Evolutionary conservation across 2,113 vertebrate species (phyloP), one percentile per base, ranked within the genome.

Genomic region (Phaetusa simplex): DNA sequence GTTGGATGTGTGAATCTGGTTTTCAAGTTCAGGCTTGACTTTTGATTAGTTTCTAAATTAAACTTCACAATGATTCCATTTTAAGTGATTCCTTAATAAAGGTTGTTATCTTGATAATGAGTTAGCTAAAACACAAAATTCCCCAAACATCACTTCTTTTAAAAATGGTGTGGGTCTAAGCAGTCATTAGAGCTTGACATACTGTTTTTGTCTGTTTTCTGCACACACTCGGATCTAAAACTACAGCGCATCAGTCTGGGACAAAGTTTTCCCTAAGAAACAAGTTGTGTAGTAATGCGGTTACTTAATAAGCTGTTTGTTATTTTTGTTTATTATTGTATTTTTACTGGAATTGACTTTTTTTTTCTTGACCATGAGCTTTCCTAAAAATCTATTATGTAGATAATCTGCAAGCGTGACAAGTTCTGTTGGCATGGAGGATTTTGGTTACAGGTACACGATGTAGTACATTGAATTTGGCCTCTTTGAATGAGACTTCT

Each of bases 31-130:
- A 79, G 70, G 61, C 86, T 95, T 82, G 77, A 94, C 58, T 96
- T 96, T n/a, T 95, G 82, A 92, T 91, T 90, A 88, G n/a, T 79
- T 96, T 93, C 64, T 96, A 95, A 97, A 96, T 95, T 97, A 92
- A 95, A 95, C 74, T 91, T 90, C 32, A 24, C 52, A 94, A 78
- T 88, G 77, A 95, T 93, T 97, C 82, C 18, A 69, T 90, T 97
- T 88, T 85, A 97, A 98, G 95, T 93, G 64, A 42, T 92, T 73
- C 76, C 43, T 73, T 87, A 96, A 91, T 95, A 94, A 91, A 96
- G 72, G 32, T 80, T 90, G 76, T 53, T 96, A 69, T 29, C 72
- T 71, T 97, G 66, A 14, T 14, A 89, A 84, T 43, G 20, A 84
- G 20, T 74, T 81, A 70, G 56, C 45, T 90, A 86, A 88, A 81